phyloP scores from a whole-genome alignment of 2,888 invertebrate genomes.

The Andrena dorsata region DNA sequence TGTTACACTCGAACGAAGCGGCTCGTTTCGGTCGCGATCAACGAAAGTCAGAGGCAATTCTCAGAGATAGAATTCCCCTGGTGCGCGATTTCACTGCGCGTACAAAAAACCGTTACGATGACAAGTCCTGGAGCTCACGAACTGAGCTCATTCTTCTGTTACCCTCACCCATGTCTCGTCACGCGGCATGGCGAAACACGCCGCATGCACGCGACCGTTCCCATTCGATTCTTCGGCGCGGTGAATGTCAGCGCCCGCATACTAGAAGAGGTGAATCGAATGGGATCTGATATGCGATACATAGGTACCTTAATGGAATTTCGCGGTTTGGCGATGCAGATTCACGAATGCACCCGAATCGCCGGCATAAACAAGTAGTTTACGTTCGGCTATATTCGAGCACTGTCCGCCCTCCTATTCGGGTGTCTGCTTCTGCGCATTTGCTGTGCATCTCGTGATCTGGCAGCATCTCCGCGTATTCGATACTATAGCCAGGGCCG shows the following conservation, averaged over 20 bases:
- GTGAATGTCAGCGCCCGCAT: background rate
- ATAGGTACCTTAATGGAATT: background rate
- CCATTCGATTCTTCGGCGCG: background rate
- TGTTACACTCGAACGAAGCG: constrained; percentile 1
- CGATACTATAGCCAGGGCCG: too few relatives aligned
- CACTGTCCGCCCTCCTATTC: background rate
- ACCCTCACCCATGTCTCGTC: constrained; percentile 64
- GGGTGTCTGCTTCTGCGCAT: background rate
- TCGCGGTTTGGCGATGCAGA: background rate
- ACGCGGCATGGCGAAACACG: constrained; percentile 29
- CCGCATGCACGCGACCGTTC: background rate
- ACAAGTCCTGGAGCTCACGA: constrained; percentile 51
- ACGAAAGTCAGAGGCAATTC: background rate
- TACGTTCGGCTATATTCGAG: constrained; percentile 9
- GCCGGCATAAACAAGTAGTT: constrained; percentile 28
- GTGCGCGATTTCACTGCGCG: constrained; percentile 27
- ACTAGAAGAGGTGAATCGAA: background rate
- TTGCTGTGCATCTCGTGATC: background rate
- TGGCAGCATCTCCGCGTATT: background rate
- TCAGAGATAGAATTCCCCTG: background rate
- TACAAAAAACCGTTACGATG: constrained; percentile 59
- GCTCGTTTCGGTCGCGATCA: background rate
- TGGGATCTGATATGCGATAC: background rate
- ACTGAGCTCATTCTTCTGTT: constrained; percentile 62
- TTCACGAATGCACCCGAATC: background rate